Base-by-base conservation (phyloP, 64 coral and sea anemone species). In the Dendrophyllia cribrosa region DNA sequence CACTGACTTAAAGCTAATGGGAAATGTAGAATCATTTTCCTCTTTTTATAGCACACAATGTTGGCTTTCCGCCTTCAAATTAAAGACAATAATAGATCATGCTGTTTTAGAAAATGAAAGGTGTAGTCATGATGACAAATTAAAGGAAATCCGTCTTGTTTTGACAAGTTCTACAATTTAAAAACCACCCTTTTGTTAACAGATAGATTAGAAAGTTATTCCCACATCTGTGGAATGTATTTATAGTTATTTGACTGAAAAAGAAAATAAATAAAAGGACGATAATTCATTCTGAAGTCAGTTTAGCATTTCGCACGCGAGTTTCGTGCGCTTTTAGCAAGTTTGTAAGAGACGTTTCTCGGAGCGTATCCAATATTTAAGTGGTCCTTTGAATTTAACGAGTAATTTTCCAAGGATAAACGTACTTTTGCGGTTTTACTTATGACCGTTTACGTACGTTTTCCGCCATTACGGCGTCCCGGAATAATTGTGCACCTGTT, bases 11-110 rank as follows among this genome's bases (percentile, higher is more conserved):
- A 17, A 49, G 20, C 62, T 49, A 67, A 20, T 67, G 80, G 15
- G 13, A 64, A 50, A 7, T 17, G 14, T 11, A 46, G 26, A 66
- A 51, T 84, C 16, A 51, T 47, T 47, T 84, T 16, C 17, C 60
- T 44, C 62, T 16, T 84, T 84, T 84, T 84, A 84, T n/a, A 66
- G 20, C 9, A 14, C 66, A 84, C 80, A 84, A 84, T 67, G 80
- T 65, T 84, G 80, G 80, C 80, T 67, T 50, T 67, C 45, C 80
- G 80, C 80, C 80, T 65, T 67, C 17, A 15, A n/a, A n/a, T n/a
- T n/a, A n/a, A 12, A 67, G 62, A 49, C 43, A 84, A 84, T 47
- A 67, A 82, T 24, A 79, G 8, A 10, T 68, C 80, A 43, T 20
- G 46, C 58, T 84, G 80, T 68, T 49, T 55, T 49, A 2, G 61